Base-by-base conservation (phyloP, 2,797 vertebrate species). In the Okamejei kenojei region DNA sequence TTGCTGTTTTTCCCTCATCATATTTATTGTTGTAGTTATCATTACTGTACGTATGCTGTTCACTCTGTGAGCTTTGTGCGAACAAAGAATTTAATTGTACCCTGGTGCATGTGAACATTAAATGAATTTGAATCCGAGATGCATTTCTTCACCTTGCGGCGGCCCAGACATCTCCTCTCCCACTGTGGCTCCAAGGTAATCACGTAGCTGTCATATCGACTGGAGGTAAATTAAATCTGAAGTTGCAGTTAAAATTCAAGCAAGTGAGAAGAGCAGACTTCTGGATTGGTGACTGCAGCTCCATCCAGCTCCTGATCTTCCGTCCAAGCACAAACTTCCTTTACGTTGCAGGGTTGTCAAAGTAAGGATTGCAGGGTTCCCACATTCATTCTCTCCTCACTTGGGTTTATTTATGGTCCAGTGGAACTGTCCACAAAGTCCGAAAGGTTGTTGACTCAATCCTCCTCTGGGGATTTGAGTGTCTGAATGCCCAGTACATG, bases 191-290 rank as follows among this genome's bases (percentile, higher is more conserved):
- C 78, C 35, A 96, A 96, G 95, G 94, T 95, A 38, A 94, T 95
- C 95, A 95, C 95, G 79, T 97, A 96, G 97, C 95, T 97, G 96
- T 95, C 96, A 97, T 96, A 97, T 96, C 96, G 94, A 95, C 96
- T 96, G 95, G 97, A 98, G 98, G 97, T 97, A 96, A 96, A 96
- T 97, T 95, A 97, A 95, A 97, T 96, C 96, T 96, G 96, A 96
- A 96, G 96, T 97, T 96, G 97, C 94, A 94, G 94, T 88, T 4
- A 95, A 96, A 95, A n/a, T 86, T 29, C 58, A 86, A 15, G 17
- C 61, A 32, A 61, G 13, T 65, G 82, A 65, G 82, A 32, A 32
- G 9, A 32, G 61, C 15, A 65, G 29, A 71, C 29, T 17, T 32
- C 61, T 86, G 82, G 82, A 63, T 86, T 65, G 58, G 61, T 86